Percentiles rank a stretch among this genome's conserved stretches.
phyloP scores from a whole-genome alignment of 1,140 invertebrate genomes.

The Mya arenaria region DNA sequence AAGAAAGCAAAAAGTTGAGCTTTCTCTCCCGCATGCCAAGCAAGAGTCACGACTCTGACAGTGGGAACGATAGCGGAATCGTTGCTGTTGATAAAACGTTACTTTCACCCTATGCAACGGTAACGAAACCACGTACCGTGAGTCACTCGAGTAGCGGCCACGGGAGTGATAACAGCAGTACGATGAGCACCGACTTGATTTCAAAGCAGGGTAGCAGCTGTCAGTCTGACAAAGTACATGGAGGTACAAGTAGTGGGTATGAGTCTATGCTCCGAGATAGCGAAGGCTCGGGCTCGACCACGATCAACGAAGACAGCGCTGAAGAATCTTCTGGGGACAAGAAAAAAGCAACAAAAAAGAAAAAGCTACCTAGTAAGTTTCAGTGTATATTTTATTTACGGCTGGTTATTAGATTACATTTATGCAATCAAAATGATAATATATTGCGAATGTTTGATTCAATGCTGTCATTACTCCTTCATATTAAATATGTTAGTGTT shows the following conservation, averaged over 20 bases:
- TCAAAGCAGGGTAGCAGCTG: constrained; percentile 67
- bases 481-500: too few relatives aligned
- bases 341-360: constrained; percentile 73
- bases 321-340: constrained; percentile 77
- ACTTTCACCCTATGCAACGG: constrained; percentile 78
- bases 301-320: constrained; percentile 78
- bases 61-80: constrained; percentile 78
- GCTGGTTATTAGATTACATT: background rate
- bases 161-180: constrained; percentile 80
- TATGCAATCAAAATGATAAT: background rate
- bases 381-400: background rate
- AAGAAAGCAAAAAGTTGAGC: constrained; percentile 63
- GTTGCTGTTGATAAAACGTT: constrained; percentile 74
- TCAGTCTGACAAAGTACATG: constrained; percentile 70
- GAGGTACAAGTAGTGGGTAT: constrained; percentile 91
- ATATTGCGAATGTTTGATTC: too few relatives aligned
- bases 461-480: too few relatives aligned
- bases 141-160: constrained; percentile 81
- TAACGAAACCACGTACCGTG: constrained; percentile 78
- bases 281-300: constrained; percentile 84
- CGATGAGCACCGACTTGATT: constrained; percentile 72
- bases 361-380: constrained; percentile 72
- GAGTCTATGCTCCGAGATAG: constrained; percentile 92
- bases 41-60: constrained; percentile 72
- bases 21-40: constrained; percentile 58